Percentiles rank a stretch among this genome's conserved stretches.
These are phyloP conservation scores for Sitophilus oryzae DNA, from an alignment of 1,140 invertebrate genomes.

Conservation along the genomic window DNA sequence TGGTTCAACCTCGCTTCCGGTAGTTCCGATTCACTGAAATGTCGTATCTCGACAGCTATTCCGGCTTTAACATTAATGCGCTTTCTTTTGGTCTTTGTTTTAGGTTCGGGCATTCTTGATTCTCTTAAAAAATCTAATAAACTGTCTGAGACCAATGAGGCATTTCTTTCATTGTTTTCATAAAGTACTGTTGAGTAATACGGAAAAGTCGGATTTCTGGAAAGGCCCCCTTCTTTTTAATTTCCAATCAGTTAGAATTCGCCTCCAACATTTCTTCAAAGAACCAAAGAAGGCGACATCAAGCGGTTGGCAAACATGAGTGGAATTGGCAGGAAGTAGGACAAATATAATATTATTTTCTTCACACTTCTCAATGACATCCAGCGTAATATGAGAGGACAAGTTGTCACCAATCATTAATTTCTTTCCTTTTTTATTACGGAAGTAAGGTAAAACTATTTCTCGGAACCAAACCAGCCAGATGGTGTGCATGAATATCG, in stretches of 20 bases:
- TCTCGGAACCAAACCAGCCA: not conserved
- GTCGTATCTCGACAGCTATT: no score
- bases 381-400: slow-evolving; percentile 4
- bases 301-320: no score
- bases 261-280: slow-evolving; percentile 7
- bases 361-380: slow-evolving; percentile 7
- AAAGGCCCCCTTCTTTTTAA: slow-evolving; percentile 5
- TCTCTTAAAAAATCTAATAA: no score
- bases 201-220: slow-evolving; percentile 6
- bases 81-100: no score
- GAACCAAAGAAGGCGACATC: slow-evolving; percentile 3
- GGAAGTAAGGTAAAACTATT: not conserved
- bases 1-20: no score
- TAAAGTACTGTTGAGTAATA: no score
- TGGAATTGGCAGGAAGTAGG: slow-evolving; percentile 3
- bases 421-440: not conserved
- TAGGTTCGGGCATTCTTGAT: no score
- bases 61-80: no score
- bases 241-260: slow-evolving; percentile 5
- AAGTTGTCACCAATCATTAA: slow-evolving; percentile 8
- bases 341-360: slow-evolving; percentile 8
- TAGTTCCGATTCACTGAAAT: no score
- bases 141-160: no score
- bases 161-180: no score
- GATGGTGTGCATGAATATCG: no score